Evolutionary conservation across 2,797 vertebrate species (phyloP), one percentile per base, ranked within the genome.

Genomic region (Melanotaenia pygmaea): DNA sequence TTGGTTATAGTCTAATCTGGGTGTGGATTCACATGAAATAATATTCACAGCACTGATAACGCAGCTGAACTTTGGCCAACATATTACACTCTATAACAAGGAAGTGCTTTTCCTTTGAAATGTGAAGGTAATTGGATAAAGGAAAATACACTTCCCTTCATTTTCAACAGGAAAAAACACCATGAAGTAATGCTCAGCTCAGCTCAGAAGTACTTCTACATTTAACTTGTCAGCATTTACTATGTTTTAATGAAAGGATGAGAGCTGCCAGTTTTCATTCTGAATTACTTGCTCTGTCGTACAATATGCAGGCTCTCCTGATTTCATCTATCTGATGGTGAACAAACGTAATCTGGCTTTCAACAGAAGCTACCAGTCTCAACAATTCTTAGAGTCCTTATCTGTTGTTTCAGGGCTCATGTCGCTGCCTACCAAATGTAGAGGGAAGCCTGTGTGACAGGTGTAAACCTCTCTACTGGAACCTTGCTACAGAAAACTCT

Each of bases 391-490:
- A 64, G 54, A 38, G 70, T 70, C 59, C 22, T 67, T 75, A 67
- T 88, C 53, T 92, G 64, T 78, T 84, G 72, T 83, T 30, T 64
- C 82, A 98, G 97, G 96, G 92, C 0, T 85, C 83, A 53, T 99
- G 97, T 64, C 92, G 86, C 12, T 99, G 97, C 84, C 92, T 95
- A 62, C 80, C 88, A 68, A 89, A 95, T 0, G 95, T 96, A 5
- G 94, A 96, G 82, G 95, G 96, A 71, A 79, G 90, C 26, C 86
- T 92, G 1, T 99, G 97, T 83, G 92, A 92, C 84, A 92, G 74
- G 70, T 99, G 98, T 82, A 98, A 97, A 84, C 95, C 96, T 0
- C 93, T 97, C 26, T 97, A 96, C 88, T 98, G 97, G 97, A 96
- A 97, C 76, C 91, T 98, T 76, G 93, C 90, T 74, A 59, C 63